These are phyloP conservation scores for Heteropelma amictum DNA, from an alignment of 2,888 invertebrate species.

Conservation along the genomic window DNA sequence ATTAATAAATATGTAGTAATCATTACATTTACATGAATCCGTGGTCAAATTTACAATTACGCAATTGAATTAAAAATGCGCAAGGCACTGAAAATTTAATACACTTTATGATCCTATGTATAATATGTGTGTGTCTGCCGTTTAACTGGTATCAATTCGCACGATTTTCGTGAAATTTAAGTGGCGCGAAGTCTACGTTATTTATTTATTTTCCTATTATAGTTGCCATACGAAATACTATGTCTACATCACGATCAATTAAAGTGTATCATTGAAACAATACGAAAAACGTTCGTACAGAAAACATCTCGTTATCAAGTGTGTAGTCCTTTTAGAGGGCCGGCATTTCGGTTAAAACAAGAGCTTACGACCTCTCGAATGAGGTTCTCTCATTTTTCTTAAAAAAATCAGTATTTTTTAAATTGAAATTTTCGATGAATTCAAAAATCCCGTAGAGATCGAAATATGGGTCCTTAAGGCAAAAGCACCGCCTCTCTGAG, in stretches of 20 bases:
- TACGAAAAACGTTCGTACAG: background rate
- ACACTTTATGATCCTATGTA: conserved; percentile 41
- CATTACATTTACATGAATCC: conserved; percentile 62
- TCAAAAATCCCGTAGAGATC: no score
- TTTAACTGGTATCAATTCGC: conserved; percentile 28
- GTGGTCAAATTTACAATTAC: conserved; percentile 66
- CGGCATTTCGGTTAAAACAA: no score
- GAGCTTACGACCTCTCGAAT: no score
- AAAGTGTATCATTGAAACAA: background rate
- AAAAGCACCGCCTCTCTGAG: no score
- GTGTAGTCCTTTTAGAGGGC: no score
- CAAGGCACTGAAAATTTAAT: conserved; percentile 57
- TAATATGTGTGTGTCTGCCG: conserved; percentile 28
- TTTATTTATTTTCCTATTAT: background rate
- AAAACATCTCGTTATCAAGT: no score
- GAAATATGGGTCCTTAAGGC: no score
- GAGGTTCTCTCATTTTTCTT: no score
- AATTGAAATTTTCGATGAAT: no score
- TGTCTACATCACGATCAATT: conserved; percentile 1
- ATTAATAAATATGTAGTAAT: conserved; percentile 65
- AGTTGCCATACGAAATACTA: conserved; percentile 10
- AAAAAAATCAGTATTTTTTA: no score
- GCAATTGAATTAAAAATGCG: conserved; percentile 56
- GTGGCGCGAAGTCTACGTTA: background rate
- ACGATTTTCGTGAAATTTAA: conserved; percentile 11